A percentile compares a stretch with the other conserved stretches of the same genome.
Conservation (phyloP, 2,797 vertebrate species). For the Sitta carolinensis region DNA sequence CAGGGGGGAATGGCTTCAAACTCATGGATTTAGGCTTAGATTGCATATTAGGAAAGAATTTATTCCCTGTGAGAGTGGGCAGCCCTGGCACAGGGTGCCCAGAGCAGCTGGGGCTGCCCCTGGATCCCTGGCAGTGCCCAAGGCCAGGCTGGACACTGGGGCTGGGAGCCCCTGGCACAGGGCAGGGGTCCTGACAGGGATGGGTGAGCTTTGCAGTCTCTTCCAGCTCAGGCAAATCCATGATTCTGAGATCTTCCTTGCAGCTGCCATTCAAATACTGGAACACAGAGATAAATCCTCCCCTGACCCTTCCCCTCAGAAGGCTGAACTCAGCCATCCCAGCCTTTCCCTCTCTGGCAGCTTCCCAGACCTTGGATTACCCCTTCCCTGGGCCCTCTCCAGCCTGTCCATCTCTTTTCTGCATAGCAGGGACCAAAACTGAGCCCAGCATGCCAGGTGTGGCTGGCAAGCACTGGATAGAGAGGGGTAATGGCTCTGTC, state of each 20-base stretch:
- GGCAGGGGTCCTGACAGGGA: too few relatives aligned
- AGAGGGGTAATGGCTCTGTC: neutral
- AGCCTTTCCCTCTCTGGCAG: neutral
- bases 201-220: accelerated
- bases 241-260: neutral
- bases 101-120: neutral
- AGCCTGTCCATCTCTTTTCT: neutral
- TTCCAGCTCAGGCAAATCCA: neutral
- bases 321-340: neutral
- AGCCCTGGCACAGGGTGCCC: neutral
- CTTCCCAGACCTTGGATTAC: neutral
- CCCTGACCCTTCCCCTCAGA: neutral
- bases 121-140: neutral
- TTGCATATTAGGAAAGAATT: too few relatives aligned
- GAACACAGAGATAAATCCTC: accelerated
- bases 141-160: neutral
- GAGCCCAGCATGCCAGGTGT: neutral
- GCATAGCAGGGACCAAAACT: neutral
- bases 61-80: too few relatives aligned
- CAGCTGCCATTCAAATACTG: neutral
- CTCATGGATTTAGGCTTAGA: too few relatives aligned
- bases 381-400: neutral
- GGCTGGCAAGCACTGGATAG: neutral
- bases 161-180: too few relatives aligned
- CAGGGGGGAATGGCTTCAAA: too few relatives aligned